These are phyloP conservation scores for Eupithecia inturbata DNA, from an alignment of 2,888 invertebrate species.

Conservation along the genomic window DNA sequence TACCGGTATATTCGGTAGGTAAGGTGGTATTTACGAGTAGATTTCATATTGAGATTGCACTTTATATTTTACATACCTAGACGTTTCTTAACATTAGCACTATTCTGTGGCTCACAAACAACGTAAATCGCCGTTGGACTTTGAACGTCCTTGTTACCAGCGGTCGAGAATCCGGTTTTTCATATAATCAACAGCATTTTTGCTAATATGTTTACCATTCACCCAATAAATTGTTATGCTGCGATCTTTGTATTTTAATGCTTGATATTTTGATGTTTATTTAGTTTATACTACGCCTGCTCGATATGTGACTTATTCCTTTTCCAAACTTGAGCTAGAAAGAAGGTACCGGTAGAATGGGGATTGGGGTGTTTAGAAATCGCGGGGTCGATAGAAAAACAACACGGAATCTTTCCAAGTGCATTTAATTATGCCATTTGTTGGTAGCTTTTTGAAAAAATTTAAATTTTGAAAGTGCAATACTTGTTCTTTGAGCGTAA, in stretches of 20 bases:
- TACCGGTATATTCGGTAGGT: not conserved
- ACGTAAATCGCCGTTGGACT: conserved; percentile 64
- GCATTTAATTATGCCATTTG: too few relatives aligned
- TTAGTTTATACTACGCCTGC: not conserved
- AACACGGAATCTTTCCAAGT: too few relatives aligned
- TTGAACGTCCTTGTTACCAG: conserved; percentile 68
- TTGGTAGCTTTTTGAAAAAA: too few relatives aligned
- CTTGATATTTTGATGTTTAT: conserved; percentile 5
- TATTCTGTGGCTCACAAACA: conserved; percentile 15
- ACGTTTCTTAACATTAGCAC: not conserved
- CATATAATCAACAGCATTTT: conserved; percentile 30
- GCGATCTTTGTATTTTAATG: conserved; percentile 1
- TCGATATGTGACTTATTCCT: too few relatives aligned
- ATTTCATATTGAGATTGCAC: not conserved
- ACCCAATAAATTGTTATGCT: conserved; percentile 7
- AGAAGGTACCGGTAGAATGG: too few relatives aligned
- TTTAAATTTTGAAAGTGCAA: too few relatives aligned
- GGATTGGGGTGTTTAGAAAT: too few relatives aligned
- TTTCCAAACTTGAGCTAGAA: too few relatives aligned
- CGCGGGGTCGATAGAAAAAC: too few relatives aligned
- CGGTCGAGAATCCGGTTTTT: conserved; percentile 45
- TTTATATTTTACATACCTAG: not conserved
- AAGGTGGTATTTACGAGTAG: not conserved
- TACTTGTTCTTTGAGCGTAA: too few relatives aligned
- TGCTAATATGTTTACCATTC: conserved; percentile 13